Conservation (phyloP, 2,113 vertebrate species). For the Eublepharis macularius region DNA sequence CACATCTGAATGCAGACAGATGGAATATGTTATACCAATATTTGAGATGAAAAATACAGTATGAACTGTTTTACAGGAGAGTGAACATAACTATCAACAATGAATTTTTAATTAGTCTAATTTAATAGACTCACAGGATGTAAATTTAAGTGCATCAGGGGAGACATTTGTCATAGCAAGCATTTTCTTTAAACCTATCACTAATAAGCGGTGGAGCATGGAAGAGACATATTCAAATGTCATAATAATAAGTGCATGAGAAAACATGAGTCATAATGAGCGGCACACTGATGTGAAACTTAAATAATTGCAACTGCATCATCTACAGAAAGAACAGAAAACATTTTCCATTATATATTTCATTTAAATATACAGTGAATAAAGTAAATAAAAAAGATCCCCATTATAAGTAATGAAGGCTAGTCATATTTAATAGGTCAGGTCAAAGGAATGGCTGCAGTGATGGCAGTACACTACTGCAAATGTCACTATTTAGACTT, state of each 20-base stretch:
- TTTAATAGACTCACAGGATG: background rate
- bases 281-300: conserved; percentile 28
- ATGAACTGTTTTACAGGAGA: background rate
- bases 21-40: too few species aligned
- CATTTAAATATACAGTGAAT: conserved; percentile 37
- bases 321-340: background rate
- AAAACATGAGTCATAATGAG: background rate
- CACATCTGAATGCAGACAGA: background rate
- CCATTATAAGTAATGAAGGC: conserved; percentile 51
- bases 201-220: background rate
- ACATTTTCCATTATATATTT: conserved; percentile 38
- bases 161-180: background rate
- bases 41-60: too few species aligned
- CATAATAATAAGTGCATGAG: background rate
- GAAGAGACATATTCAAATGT: background rate
- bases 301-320: conserved; percentile 25
- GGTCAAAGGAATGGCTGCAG: conserved; percentile 36
- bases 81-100: background rate
- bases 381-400: conserved; percentile 28
- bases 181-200: background rate
- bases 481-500: conserved; percentile 42
- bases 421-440: conserved; percentile 53
- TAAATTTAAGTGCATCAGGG: background rate
- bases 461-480: conserved; percentile 43
- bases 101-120: background rate